Conservation (phyloP, 2,888 invertebrate species). For the Oligia latruncula region DNA sequence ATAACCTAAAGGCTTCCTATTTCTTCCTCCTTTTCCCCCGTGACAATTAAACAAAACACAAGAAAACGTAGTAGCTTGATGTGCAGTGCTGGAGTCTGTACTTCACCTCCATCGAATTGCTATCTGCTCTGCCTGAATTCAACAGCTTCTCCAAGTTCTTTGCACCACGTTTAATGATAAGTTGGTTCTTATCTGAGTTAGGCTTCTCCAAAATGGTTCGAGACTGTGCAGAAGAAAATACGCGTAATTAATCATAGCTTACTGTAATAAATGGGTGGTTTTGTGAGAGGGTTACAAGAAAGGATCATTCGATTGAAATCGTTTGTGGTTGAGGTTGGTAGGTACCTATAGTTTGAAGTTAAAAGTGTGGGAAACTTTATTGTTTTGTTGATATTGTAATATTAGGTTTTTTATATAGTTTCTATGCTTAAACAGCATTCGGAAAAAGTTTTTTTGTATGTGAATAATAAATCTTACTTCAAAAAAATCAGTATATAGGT, state of each 20-base stretch:
- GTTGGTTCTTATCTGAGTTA: not conserved
- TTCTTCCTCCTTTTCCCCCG: too few relatives aligned
- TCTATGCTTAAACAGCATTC: not conserved
- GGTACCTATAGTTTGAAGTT: not conserved
- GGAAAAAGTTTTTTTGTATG: not conserved
- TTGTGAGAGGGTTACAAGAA: slow-evolving; percentile 11
- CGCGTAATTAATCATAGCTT: slow-evolving; percentile 32
- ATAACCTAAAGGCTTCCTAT: too few relatives aligned
- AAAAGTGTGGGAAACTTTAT: not conserved
- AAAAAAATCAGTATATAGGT: not conserved
- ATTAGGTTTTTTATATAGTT: not conserved
- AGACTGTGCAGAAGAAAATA: slow-evolving; percentile 13
- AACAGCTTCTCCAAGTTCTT: not conserved
- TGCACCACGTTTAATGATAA: not conserved
- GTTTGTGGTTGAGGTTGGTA: not conserved
- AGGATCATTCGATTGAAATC: not conserved
- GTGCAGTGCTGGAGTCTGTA: too few relatives aligned
- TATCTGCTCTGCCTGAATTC: too few relatives aligned
- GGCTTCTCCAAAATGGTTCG: slow-evolving; percentile 1
- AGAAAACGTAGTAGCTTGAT: too few relatives aligned
- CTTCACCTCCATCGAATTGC: too few relatives aligned
- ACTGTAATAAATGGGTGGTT: slow-evolving; percentile 7
- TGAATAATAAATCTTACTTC: not conserved
- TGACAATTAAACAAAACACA: too few relatives aligned
- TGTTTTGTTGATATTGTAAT: not conserved